Evolutionary conservation across 1,140 invertebrate genomes (phyloP), one percentile per base, ranked within the genome.

Genomic region (Dinoponera quadriceps): DNA sequence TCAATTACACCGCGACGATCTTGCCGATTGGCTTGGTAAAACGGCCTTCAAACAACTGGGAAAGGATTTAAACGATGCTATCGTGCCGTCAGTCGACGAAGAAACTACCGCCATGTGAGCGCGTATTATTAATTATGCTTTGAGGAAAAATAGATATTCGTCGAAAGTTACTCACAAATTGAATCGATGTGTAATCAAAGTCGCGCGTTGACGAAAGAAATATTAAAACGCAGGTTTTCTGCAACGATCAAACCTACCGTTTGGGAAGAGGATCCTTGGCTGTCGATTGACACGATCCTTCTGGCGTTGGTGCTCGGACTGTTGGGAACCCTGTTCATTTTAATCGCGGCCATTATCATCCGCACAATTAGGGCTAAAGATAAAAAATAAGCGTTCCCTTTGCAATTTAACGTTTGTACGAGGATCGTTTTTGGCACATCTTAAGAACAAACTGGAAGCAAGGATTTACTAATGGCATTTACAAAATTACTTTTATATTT

Each of bases 11-110:
- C 95, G 94, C 86, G 83, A 85, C 5, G 94, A 96, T 82, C 85
- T 96, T 77, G 95, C 96, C 0, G 93, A 96, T 89, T 96, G 95
- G 95, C 85, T 96, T 1, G 95, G 95, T 11, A 94, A 91, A 77
- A 95, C 94, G 3, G 94, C 95, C 2, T 96, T 96, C 91, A 91
- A 94, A 73, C 92, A 96, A 84, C 89, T 96, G 55, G 94, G 94
- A 16, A 93, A 93, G 81, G 95, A 96, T 88, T 90, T 96, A 55
- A 92, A 95, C 88, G 93, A 94, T 75, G 92, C 92, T 22, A 83
- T 95, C 44, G 84, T 92, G 25, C 82, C 89, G 16, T 59, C 80
- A 18, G 77, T 88, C 57, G 59, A 86, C 20, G 85, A 83, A 22
- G 83, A 91, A 84, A 91, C 81, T 29, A 9, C 72, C 0, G 57